Conservation (phyloP, 92 coral and sea anemone species). For the Phymanthus crucifer region DNA sequence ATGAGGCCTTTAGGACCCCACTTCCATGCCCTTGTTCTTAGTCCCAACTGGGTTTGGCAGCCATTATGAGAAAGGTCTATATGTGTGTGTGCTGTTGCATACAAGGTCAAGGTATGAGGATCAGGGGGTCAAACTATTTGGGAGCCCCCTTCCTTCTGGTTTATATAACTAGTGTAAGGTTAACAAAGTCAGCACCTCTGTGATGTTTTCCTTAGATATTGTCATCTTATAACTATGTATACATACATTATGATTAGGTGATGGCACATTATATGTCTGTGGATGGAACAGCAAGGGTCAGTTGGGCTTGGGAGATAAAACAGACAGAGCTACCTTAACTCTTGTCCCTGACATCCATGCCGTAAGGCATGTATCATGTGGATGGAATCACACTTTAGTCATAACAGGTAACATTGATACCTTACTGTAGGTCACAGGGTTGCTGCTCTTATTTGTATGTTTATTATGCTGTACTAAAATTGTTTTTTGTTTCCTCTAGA, state of each 20-base stretch:
- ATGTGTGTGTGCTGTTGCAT: too few relatives aligned
- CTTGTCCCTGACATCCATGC: conserved; percentile 37
- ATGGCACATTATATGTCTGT: conserved; percentile 56
- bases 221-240: not conserved
- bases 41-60: too few relatives aligned
- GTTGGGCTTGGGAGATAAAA: conserved; percentile 63
- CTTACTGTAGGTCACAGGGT: too few relatives aligned
- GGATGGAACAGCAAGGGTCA: conserved; percentile 91
- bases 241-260: conserved; percentile 23
- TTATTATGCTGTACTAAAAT: not conserved
- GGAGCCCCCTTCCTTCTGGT: too few relatives aligned
- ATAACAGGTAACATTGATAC: conserved; percentile 75
- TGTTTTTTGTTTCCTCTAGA: conserved; percentile 15
- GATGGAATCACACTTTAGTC: conserved; percentile 81
- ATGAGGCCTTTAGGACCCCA: too few relatives aligned
- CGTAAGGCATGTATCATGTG: conserved; percentile 59
- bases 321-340: conserved; percentile 45
- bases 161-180: too few relatives aligned
- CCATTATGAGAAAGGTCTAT: too few relatives aligned
- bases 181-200: too few relatives aligned
- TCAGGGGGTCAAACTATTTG: too few relatives aligned
- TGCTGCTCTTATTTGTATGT: too few relatives aligned
- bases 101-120: too few relatives aligned
- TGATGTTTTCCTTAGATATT: not conserved
- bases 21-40: too few relatives aligned